These are phyloP conservation scores for Steinernema carpocapsae DNA, from an alignment of 2,888 invertebrate genomes.

Conservation along the genomic window DNA sequence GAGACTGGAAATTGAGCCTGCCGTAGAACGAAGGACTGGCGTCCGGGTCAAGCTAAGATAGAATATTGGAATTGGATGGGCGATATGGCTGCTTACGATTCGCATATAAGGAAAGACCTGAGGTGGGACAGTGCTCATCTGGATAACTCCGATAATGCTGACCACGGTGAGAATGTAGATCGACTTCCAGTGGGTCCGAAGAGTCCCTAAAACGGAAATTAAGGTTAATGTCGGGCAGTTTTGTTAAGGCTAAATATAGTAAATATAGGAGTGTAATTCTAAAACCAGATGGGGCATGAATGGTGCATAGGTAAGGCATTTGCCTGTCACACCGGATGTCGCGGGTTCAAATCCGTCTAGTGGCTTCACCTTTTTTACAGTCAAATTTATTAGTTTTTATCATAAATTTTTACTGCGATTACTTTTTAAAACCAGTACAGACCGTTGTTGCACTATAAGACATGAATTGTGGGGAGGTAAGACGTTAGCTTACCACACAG, in stretches of 20 bases:
- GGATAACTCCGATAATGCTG: conserved; percentile 46
- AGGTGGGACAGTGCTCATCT: too few species aligned
- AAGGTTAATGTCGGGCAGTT: neutral
- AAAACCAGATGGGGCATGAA: too few species aligned
- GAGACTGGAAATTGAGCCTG: conserved; percentile 45
- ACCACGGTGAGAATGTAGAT: conserved; percentile 48
- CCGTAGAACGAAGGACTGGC: conserved; percentile 47
- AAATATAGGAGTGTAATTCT: neutral
- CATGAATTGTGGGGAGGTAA: neutral
- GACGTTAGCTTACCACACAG: neutral
- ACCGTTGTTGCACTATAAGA: neutral
- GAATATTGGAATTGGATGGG: neutral
- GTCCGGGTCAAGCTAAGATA: conserved; percentile 39
- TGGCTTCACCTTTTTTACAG: too few species aligned
- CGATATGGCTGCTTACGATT: too few species aligned
- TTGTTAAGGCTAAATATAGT: neutral
- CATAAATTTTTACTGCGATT: too few species aligned
- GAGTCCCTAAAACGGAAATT: neutral
- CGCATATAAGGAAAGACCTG: too few species aligned
- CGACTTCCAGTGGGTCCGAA: conserved; percentile 45
- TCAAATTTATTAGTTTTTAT: too few species aligned
- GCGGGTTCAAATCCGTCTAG: too few species aligned
- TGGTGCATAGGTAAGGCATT: too few species aligned
- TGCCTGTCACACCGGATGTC: too few species aligned
- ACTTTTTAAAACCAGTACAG: too few species aligned